phyloP scores from a whole-genome alignment of 2,797 vertebrate species.

The Pseudomugil gertrudae region DNA sequence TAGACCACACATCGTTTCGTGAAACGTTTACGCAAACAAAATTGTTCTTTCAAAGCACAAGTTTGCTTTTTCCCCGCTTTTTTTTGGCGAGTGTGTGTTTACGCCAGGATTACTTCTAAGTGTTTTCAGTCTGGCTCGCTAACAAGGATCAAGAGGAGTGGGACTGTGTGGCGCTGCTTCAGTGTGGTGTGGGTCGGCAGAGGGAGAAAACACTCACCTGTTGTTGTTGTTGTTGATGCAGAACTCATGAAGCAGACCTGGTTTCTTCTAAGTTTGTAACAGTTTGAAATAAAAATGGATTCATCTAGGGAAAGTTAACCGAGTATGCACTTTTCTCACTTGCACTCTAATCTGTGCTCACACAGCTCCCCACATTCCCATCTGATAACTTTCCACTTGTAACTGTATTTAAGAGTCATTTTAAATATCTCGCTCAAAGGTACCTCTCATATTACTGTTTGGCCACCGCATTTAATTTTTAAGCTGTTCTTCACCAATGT shows the following conservation, averaged over 20 bases:
- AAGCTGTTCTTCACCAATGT: slow-evolving; percentile 20
- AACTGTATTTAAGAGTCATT: slow-evolving; percentile 17
- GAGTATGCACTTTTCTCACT: slow-evolving; percentile 54
- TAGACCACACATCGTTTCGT: slow-evolving; percentile 66
- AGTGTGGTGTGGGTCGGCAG: slow-evolving; percentile 44
- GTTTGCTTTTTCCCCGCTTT: slow-evolving; percentile 52
- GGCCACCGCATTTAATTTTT: slow-evolving; percentile 28
- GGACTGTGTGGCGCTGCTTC: slow-evolving; percentile 40
- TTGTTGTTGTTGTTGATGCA: slow-evolving; percentile 58
- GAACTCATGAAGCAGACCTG: slow-evolving; percentile 49
- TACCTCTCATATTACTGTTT: slow-evolving; percentile 37
- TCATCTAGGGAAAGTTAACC: slow-evolving; percentile 58
- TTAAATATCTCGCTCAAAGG: slow-evolving; percentile 40
- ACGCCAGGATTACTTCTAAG: slow-evolving; percentile 65
- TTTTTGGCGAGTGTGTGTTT: slow-evolving; percentile 52
- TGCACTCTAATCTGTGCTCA: slow-evolving; percentile 27
- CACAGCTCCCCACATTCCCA: slow-evolving; percentile 24
- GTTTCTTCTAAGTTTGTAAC: slow-evolving; percentile 43
- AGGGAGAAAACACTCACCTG: slow-evolving; percentile 72
- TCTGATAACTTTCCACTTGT: slow-evolving; percentile 16
- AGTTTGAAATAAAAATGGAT: slow-evolving; percentile 35
- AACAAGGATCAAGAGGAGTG: slow-evolving; percentile 70
- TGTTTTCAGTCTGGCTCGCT: slow-evolving; percentile 53
- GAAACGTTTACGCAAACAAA: slow-evolving; percentile 71
- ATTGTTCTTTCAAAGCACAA: slow-evolving; percentile 63